Percentiles rank a stretch among this genome's conserved stretches.
Conservation (phyloP, 2,113 vertebrate species). For the Nothobranchius furzeri region DNA sequence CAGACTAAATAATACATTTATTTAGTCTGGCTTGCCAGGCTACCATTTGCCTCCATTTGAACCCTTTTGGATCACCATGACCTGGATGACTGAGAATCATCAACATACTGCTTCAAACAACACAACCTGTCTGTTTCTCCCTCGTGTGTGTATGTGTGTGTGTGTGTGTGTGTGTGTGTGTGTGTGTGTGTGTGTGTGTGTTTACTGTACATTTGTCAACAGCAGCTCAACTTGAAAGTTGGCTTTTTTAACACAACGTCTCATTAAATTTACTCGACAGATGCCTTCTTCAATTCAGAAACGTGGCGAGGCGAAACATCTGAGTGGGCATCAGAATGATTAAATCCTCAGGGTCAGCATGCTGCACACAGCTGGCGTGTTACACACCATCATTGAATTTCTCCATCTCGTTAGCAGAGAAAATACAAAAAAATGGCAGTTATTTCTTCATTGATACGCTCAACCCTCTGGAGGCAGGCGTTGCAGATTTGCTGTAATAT, state of each 20-base stretch:
- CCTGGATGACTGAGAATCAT: too few relatives aligned
- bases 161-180: too few relatives aligned
- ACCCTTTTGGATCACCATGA: too few relatives aligned
- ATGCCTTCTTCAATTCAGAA: conserved; percentile 13
- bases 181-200: too few relatives aligned
- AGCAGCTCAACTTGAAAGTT: conserved; percentile 14
- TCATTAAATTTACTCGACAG: conserved; percentile 53
- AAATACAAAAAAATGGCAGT: conserved; percentile 11
- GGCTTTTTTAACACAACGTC: not conserved
- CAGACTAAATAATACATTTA: too few relatives aligned
- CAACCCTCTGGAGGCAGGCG: not conserved
- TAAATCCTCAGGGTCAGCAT: conserved; percentile 18
- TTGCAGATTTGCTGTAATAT: conserved; percentile 20
- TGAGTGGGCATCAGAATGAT: conserved; percentile 16
- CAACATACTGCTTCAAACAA: conserved; percentile 24
- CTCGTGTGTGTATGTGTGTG: not conserved
- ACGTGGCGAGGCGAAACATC: not conserved
- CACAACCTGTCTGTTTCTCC: conserved; percentile 24
- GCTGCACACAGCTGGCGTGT: conserved; percentile 11
- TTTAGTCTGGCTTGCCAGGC: too few relatives aligned
- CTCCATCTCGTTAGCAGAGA: conserved; percentile 34
- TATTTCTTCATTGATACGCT: conserved; percentile 18
- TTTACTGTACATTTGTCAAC: conserved; percentile 2
- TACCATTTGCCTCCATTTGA: too few relatives aligned
- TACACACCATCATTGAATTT: conserved; percentile 16